Conservation (phyloP, 2,797 vertebrate species). For the Clamator glandarius region DNA sequence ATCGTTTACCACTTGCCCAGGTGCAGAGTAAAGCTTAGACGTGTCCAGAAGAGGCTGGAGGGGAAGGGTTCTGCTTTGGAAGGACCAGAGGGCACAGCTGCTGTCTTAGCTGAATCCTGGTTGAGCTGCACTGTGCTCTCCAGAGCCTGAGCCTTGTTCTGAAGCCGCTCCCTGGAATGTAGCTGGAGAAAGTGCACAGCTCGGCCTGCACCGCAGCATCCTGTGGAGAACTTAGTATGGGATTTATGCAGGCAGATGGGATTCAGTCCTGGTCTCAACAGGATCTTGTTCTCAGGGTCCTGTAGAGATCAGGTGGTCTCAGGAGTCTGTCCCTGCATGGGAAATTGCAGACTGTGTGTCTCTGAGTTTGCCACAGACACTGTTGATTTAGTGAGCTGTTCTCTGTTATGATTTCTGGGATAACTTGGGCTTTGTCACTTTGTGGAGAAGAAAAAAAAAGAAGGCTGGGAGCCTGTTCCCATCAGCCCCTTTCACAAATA, state of each 20-base stretch:
- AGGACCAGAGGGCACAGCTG: not conserved
- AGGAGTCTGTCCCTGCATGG: not conserved
- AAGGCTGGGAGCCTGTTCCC: not conserved
- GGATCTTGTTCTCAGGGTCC: not conserved
- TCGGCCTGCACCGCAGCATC: not conserved
- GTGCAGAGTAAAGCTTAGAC: not conserved
- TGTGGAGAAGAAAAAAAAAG: not conserved
- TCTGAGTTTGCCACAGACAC: not conserved
- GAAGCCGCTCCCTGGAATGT: not conserved
- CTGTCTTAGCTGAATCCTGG: not conserved
- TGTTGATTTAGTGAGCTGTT: conserved; percentile 22
- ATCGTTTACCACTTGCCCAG: not conserved
- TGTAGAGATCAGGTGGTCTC: not conserved
- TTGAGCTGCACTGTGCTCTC: not conserved
- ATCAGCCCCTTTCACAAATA: not conserved
- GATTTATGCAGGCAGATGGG: not conserved
- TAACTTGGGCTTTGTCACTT: conserved; percentile 27
- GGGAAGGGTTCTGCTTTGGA: not conserved
- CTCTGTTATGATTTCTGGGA: conserved; percentile 48
- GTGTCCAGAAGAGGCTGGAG: not conserved
- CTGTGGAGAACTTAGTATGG: rapidly evolving
- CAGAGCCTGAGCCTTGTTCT: not conserved
- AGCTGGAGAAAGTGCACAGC: not conserved
- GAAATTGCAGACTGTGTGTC: not conserved
- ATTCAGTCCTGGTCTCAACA: not conserved